These are phyloP conservation scores for Triplophysa bombifrons DNA, from an alignment of 2,797 vertebrate species.

Conservation along the genomic window DNA sequence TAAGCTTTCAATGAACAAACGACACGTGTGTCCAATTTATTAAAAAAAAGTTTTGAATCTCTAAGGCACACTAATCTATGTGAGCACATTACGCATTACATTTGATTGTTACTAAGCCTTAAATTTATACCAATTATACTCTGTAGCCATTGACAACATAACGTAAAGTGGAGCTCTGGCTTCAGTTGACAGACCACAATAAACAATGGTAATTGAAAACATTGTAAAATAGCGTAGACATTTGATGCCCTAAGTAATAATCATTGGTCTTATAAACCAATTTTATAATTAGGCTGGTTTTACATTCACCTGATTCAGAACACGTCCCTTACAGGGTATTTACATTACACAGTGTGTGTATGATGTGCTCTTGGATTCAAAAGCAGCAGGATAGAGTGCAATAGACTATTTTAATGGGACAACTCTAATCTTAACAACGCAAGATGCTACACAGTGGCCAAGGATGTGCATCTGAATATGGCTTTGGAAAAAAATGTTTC, in stretches of 20 bases:
- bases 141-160: conserved; percentile 76
- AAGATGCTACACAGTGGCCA: background rate
- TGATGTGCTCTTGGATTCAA: background rate
- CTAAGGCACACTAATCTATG: conserved; percentile 49
- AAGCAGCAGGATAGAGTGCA: background rate
- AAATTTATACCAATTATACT: conserved; percentile 73
- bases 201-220: conserved; percentile 55
- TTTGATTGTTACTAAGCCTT: conserved; percentile 73
- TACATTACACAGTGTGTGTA: background rate
- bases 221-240: background rate
- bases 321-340: no score
- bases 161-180: conserved; percentile 65
- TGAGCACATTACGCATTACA: conserved; percentile 64
- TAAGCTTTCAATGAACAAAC: conserved; percentile 73
- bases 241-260: background rate
- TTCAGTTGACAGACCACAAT: conserved; percentile 70
- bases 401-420: background rate
- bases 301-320: background rate
- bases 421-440: background rate
- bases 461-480: background rate
- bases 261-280: background rate
- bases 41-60: conserved; percentile 65
- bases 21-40: conserved; percentile 63
- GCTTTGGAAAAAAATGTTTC: background rate
- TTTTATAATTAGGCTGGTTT: background rate